Conservation (phyloP, 2,797 vertebrate species). For the Argya squamiceps region DNA sequence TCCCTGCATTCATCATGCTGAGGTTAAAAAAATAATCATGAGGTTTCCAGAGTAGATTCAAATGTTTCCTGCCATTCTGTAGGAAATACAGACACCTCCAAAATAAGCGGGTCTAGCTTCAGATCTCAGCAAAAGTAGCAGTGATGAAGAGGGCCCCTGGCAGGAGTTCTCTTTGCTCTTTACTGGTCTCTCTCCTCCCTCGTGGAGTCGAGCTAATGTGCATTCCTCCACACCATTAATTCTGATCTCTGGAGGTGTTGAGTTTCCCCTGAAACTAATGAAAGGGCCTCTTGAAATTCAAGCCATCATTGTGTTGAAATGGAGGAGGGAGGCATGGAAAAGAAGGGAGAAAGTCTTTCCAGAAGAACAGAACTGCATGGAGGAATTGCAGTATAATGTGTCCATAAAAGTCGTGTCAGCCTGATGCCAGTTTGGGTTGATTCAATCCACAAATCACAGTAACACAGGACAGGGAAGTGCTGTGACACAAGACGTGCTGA, state of each 20-base stretch:
- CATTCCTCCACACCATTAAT: conserved; percentile 5
- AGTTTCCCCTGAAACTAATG: conserved; percentile 1
- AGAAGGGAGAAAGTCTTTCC: background rate
- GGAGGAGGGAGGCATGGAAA: background rate
- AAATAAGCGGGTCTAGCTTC: background rate
- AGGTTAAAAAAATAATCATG: background rate
- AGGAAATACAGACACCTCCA: background rate
- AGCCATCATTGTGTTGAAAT: background rate
- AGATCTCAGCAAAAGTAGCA: background rate
- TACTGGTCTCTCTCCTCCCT: background rate
- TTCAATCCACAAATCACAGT: background rate
- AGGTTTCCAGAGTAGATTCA: background rate
- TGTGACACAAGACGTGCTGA: background rate
- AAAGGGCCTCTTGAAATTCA: conserved; percentile 33
- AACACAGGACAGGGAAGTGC: background rate
- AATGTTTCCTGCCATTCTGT: background rate
- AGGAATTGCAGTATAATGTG: background rate
- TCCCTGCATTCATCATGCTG: background rate
- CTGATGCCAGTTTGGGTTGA: background rate
- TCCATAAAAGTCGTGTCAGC: background rate
- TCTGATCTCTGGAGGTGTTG: conserved; percentile 15
- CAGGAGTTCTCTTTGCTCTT: background rate
- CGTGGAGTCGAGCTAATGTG: background rate
- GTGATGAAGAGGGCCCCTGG: background rate
- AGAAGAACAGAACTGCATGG: background rate